These are phyloP conservation scores for Sympetrum striolatum DNA, from an alignment of 2,888 invertebrate species.

Conservation along the genomic window DNA sequence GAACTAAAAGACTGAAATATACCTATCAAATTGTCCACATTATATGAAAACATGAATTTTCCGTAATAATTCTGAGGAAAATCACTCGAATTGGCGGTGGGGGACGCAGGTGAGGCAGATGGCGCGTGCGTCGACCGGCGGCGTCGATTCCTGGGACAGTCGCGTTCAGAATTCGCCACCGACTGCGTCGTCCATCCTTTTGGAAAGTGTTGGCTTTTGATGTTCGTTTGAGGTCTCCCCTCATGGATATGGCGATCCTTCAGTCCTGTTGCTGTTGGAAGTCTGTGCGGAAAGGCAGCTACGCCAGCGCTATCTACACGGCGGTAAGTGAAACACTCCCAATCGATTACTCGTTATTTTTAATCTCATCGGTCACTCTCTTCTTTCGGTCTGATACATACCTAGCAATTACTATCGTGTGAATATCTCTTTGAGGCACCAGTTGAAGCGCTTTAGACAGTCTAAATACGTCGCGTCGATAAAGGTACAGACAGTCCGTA, in stretches of 20 bases:
- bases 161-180: not conserved
- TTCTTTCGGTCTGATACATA: no score
- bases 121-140: no score
- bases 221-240: not conserved
- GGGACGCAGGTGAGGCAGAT: not conserved
- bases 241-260: slow-evolving; percentile 69
- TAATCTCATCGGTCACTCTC: not conserved
- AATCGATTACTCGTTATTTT: not conserved
- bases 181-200: not conserved
- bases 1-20: no score
- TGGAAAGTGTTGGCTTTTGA: not conserved
- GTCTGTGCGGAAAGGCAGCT: slow-evolving; percentile 76
- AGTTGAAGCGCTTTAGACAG: no score
- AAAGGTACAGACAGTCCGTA: no score
- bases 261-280: slow-evolving; percentile 81
- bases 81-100: no score
- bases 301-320: slow-evolving; percentile 74
- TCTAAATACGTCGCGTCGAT: no score
- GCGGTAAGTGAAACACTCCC: slow-evolving; percentile 62
- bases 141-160: not conserved
- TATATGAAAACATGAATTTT: no score
- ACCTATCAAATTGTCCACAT: no score
- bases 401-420: no score
- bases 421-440: no score
- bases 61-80: no score